These are phyloP conservation scores for Calosoma granatense DNA, from an alignment of 1,140 invertebrate species.

Conservation along the genomic window DNA sequence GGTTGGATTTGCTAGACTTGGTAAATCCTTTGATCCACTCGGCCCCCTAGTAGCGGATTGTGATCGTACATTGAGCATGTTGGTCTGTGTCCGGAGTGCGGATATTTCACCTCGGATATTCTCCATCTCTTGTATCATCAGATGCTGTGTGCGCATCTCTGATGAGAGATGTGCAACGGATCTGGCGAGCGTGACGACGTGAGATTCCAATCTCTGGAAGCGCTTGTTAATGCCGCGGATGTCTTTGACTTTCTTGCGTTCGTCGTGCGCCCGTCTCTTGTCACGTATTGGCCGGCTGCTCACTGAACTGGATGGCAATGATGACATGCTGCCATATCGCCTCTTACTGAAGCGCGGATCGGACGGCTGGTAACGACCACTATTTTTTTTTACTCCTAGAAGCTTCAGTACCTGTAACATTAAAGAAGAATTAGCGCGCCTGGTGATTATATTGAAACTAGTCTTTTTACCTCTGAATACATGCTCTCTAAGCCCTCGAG, in stretches of 20 bases:
- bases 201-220: conserved; percentile 82
- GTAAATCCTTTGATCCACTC: conserved; percentile 43
- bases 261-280: conserved; percentile 48
- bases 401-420: conserved; percentile 60
- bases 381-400: conserved; percentile 55
- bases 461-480: conserved; percentile 45
- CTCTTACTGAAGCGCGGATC: conserved; percentile 49
- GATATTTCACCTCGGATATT: conserved; percentile 74
- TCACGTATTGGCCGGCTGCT: conserved; percentile 60
- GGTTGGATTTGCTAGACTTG: conserved; percentile 68
- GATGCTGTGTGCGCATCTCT: conserved; percentile 83
- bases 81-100: conserved; percentile 58
- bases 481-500: conserved; percentile 79
- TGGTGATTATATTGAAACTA: conserved; percentile 3
- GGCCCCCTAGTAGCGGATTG: conserved; percentile 37
- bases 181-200: conserved; percentile 82
- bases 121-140: conserved; percentile 86
- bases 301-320: conserved; percentile 69
- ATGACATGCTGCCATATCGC: conserved; percentile 67
- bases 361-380: conserved; percentile 43
- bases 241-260: conserved; percentile 66
- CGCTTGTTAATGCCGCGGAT: conserved; percentile 74
- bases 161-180: conserved; percentile 89
- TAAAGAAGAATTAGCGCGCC: conserved; percentile 14
- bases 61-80: conserved; percentile 46